These are phyloP conservation scores for Elaphurus davidianus DNA, from an alignment of 2,113 vertebrate species.

Conservation along the genomic window DNA sequence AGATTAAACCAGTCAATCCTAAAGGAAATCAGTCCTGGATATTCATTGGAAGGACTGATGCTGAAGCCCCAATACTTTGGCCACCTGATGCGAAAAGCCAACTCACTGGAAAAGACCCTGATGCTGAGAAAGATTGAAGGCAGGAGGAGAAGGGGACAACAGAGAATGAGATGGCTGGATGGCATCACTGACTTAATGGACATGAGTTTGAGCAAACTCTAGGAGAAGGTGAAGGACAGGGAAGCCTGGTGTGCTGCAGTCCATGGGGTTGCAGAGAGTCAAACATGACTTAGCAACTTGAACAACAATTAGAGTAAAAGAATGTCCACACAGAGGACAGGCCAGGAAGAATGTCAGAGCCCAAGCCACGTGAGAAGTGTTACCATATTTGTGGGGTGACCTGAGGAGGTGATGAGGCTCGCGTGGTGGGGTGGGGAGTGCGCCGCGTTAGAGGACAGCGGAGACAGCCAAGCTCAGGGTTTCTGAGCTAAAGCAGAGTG, in stretches of 20 bases:
- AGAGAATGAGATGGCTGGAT: not conserved
- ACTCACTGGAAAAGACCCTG: not conserved
- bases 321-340: not conserved
- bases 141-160: not conserved
- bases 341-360: not conserved
- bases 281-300: not conserved
- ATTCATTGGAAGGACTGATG: not conserved
- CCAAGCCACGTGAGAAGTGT: not conserved
- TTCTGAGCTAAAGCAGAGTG: not conserved
- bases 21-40: not conserved
- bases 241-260: not conserved
- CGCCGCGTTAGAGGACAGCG: accelerated
- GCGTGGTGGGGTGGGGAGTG: accelerated
- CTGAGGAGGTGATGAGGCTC: not conserved
- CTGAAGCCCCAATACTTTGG: not conserved
- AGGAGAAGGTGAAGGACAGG: not conserved
- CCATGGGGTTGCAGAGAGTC: not conserved
- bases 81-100: not conserved
- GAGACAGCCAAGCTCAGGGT: not conserved
- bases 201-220: not conserved
- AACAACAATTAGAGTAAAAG: not conserved
- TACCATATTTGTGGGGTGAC: accelerated
- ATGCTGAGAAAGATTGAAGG: not conserved
- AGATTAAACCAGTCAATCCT: not conserved
- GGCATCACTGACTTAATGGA: not conserved